Conservation (phyloP, 1,140 invertebrate species). For the Rhagoletis pomonella region DNA sequence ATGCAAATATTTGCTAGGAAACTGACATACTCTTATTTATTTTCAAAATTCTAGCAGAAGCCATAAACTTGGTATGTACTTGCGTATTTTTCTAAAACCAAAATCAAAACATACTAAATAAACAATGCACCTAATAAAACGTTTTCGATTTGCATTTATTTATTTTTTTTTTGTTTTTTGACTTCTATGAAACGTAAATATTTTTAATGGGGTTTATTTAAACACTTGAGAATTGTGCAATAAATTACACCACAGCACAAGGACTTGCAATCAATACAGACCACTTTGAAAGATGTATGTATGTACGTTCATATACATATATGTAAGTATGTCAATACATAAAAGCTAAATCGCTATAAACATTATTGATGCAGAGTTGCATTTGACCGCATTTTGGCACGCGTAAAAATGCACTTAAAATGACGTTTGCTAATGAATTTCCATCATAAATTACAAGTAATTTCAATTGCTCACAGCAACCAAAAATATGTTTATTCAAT, state of each 20-base stretch:
- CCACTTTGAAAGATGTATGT: background rate
- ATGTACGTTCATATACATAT: too few relatives aligned
- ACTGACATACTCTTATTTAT: too few relatives aligned
- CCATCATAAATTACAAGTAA: constrained; percentile 12
- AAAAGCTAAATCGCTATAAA: too few relatives aligned
- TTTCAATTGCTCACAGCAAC: constrained; percentile 6
- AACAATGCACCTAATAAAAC: too few relatives aligned
- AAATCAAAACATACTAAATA: too few relatives aligned
- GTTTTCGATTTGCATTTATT: too few relatives aligned
- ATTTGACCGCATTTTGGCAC: background rate
- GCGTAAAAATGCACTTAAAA: constrained; percentile 1
- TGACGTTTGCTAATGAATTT: constrained; percentile 35
- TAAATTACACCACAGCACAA: constrained; percentile 3
- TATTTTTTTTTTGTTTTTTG: background rate
- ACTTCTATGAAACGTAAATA: background rate
- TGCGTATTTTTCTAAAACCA: too few relatives aligned
- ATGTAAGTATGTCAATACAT: too few relatives aligned
- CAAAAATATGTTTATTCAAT: background rate
- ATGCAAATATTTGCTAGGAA: too few relatives aligned
- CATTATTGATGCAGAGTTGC: too few relatives aligned
- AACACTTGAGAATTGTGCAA: background rate
- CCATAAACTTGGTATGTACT: too few relatives aligned
- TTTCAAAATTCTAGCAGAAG: too few relatives aligned
- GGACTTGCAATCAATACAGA: background rate
- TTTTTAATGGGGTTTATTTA: background rate